Evolutionary conservation across 2,888 invertebrate genomes (phyloP), one percentile per base, ranked within the genome.

Genomic region (Thecocarcelia acutangulata): DNA sequence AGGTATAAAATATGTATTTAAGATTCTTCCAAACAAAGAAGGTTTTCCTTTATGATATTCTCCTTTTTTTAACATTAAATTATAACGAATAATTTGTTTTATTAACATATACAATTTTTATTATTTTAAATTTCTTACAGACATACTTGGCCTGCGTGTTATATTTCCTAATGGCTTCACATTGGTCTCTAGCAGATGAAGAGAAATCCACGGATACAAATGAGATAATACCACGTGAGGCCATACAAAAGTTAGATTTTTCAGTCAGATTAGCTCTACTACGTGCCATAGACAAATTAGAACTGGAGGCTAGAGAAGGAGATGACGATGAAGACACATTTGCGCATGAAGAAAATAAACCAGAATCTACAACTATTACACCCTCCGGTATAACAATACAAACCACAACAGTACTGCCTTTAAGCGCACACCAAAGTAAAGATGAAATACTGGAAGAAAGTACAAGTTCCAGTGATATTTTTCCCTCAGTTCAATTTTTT

Each of bases 201-300:
- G 87, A 87, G n/a, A 87, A 84, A 69, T 87, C 88, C 28, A 88
- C 88, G 11, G 90, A 90, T 64, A 89, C 88, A 66, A 91, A 91
- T 78, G 90, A 90, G 85, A 87, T 90, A n/a, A 88, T 93, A 2
- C 93, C 94, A 1, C 92, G 93, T 1, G 93, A 94, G 83, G 87
- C 90, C 75, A 88, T 89, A 42, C 87, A 87, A 76, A 89, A 89
- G 77, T 90, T 96, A 72, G 96, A 96, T 88, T 94, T 94, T 54
- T 94, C 94, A 83, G 93, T 96, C 40, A 92, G 96, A 15, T 93
- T 94, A 89, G 96, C 96, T 0, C 91, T 96, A 50, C 91, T 96
- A 5, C 94, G 94, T 90, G 96, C 96, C 12, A 92, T 96, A 4
- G 94, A 93, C 64, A 95, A 96, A 86, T 91, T 96, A 61, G 96